Percentiles rank a stretch among this genome's conserved stretches.
phyloP scores from a whole-genome alignment of 2,888 invertebrate genomes.

The Diloba caeruleocephala region DNA sequence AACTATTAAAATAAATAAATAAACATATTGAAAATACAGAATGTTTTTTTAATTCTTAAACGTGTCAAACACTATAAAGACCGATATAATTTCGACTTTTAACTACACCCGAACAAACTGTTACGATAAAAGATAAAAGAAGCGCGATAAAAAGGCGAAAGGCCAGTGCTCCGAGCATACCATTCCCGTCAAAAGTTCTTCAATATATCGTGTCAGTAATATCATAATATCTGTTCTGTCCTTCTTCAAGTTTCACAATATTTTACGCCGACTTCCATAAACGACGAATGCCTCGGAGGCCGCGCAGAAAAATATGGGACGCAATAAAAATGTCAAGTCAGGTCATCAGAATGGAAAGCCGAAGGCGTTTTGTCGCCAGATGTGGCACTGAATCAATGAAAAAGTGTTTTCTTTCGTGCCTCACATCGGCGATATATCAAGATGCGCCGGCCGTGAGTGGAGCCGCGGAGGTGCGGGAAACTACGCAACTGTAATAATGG shows the following conservation, averaged over 20 bases:
- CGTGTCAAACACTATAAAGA: conserved; percentile 40
- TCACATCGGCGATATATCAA: conserved; percentile 81
- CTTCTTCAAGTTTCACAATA: conserved; percentile 82
- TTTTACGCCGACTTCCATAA: conserved; percentile 80
- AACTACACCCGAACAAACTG: conserved; percentile 48
- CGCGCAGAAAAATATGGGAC: conserved; percentile 81
- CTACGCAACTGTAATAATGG: conserved; percentile 73
- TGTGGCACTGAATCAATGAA: conserved; percentile 88
- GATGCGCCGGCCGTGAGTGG: conserved; percentile 67
- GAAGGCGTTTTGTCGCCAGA: conserved; percentile 87
- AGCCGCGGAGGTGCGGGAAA: conserved; percentile 52
- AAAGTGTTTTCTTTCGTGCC: conserved; percentile 87
- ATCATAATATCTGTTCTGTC: conserved; percentile 81
- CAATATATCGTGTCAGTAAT: conserved; percentile 77
- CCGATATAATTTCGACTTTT: conserved; percentile 42
- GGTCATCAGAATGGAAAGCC: conserved; percentile 88
- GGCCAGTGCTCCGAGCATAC: conserved; percentile 54
- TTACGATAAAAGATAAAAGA: conserved; percentile 62
- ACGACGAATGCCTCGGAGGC: conserved; percentile 83
- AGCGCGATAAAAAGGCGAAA: conserved; percentile 62
- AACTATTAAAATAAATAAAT: conserved; percentile 15
- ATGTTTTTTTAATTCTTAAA: conserved; percentile 43
- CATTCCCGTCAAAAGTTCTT: conserved; percentile 71
- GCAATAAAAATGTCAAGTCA: conserved; percentile 89
- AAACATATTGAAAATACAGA: conserved; percentile 12